Percentiles rank a stretch among this genome's conserved stretches.
These are phyloP conservation scores for Anodontia alba DNA, from an alignment of 2,888 invertebrate genomes.

Conservation along the genomic window DNA sequence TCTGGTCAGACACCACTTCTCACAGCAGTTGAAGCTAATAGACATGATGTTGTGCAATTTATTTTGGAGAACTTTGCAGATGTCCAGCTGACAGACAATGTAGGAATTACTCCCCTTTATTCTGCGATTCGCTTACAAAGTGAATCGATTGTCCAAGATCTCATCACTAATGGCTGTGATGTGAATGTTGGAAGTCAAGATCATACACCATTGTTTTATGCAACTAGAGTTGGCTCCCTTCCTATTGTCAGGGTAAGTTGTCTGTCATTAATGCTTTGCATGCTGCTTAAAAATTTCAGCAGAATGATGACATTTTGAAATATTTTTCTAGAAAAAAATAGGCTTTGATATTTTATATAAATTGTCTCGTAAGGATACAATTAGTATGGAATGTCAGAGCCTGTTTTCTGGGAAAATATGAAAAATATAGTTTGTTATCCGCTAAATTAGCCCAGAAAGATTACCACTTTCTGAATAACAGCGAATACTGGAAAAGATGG, in stretches of 20 bases:
- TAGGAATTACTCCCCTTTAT: conserved; percentile 74
- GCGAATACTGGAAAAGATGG: too few relatives aligned
- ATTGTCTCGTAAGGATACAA: too few relatives aligned
- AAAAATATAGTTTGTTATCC: too few relatives aligned
- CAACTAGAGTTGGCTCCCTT: conserved; percentile 69
- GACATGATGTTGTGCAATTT: conserved; percentile 93
- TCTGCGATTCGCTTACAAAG: conserved; percentile 69
- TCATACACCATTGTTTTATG: conserved; percentile 75
- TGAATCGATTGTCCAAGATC: conserved; percentile 50
- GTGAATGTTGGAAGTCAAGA: conserved; percentile 77
- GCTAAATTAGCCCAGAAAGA: too few relatives aligned
- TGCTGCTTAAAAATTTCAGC: too few relatives aligned
- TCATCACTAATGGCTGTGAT: conserved; percentile 72
- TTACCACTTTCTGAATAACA: too few relatives aligned
- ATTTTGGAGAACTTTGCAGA: conserved; percentile 96
- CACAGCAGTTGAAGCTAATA: conserved; percentile 92
- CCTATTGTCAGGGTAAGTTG: conserved; percentile 67
- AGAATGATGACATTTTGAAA: too few relatives aligned
- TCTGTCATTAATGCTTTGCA: background rate
- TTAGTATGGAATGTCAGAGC: too few relatives aligned
- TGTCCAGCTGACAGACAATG: conserved; percentile 74
- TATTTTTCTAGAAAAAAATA: too few relatives aligned
- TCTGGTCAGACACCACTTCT: conserved; percentile 90
- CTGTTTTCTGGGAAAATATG: too few relatives aligned
- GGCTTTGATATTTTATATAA: too few relatives aligned